Percentiles rank a stretch among this genome's conserved stretches.
Evolutionary conservation across 2,797 vertebrate species (phyloP).

Genomic region (Tokudaia tokunoshimensis): DNA sequence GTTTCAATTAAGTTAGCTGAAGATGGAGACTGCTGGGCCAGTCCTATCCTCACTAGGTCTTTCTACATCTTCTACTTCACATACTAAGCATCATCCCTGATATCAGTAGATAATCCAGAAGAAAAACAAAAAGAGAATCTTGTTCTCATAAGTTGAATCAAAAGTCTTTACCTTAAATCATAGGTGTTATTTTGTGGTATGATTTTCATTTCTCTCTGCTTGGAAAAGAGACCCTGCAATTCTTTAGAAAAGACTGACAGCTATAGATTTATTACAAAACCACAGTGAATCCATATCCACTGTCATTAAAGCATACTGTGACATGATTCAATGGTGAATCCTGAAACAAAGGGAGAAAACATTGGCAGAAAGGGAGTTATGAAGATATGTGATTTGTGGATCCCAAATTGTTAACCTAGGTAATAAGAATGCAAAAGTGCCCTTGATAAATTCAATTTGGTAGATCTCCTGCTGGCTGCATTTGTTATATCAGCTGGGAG

Average conservation of each 20-base stretch:
- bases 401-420: slow-evolving; percentile 82
- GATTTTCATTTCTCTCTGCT: slow-evolving; percentile 71
- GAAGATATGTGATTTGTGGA: slow-evolving; percentile 74
- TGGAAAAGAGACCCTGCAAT: slow-evolving; percentile 67
- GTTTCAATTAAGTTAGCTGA: neutral
- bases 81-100: neutral
- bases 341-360: slow-evolving; percentile 70
- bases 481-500: slow-evolving; percentile 80
- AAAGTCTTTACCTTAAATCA: slow-evolving; percentile 65
- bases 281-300: slow-evolving; percentile 44
- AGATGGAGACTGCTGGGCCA: neutral
- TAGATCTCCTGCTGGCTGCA: slow-evolving; percentile 72
- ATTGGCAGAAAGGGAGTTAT: slow-evolving; percentile 34
- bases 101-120: slow-evolving; percentile 4
- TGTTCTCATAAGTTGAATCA: slow-evolving; percentile 28
- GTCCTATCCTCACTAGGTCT: neutral
- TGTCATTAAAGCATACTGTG: slow-evolving; percentile 75
- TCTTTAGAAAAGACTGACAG: slow-evolving; percentile 69
- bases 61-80: neutral
- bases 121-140: slow-evolving; percentile 15
- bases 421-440: slow-evolving; percentile 75
- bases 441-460: slow-evolving; percentile 79
- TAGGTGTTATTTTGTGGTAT: slow-evolving; percentile 63
- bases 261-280: slow-evolving; percentile 60
- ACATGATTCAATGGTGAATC: slow-evolving; percentile 61